These are phyloP conservation scores for Scytalopus superciliaris DNA, from an alignment of 2,113 vertebrate species.

Conservation along the genomic window DNA sequence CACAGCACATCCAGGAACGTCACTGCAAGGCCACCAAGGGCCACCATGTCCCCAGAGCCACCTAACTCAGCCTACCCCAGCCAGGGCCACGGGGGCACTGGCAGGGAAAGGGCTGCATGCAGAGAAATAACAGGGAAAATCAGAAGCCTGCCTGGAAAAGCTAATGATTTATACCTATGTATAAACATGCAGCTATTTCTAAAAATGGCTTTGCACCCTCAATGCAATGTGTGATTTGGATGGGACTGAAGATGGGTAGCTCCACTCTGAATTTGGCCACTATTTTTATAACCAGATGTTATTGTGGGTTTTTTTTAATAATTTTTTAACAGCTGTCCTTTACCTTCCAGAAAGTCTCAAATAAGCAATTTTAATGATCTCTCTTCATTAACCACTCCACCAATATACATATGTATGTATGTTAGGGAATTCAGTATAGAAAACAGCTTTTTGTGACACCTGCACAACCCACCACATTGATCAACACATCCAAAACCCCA, in stretches of 20 bases:
- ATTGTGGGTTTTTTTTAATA: not conserved
- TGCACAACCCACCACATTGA: not conserved
- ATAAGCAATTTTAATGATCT: conserved; percentile 33
- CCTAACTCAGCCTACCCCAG: not conserved
- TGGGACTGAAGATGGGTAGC: not conserved
- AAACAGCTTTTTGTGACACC: not conserved
- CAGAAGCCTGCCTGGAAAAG: not conserved
- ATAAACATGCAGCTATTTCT: not conserved
- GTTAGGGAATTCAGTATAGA: not conserved
- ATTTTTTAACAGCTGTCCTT: not conserved
- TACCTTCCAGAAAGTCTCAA: conserved; percentile 25
- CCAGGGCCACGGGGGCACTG: not conserved
- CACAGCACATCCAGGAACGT: fast-evolving
- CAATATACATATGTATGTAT: not conserved
- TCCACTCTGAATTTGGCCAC: not conserved
- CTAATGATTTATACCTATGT: not conserved
- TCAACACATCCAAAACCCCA: not conserved
- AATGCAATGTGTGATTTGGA: fast-evolving
- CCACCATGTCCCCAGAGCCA: not conserved
- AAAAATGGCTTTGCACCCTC: not conserved
- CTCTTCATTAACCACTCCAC: conserved; percentile 13
- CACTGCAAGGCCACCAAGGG: not conserved
- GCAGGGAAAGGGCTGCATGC: not conserved
- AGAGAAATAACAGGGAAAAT: not conserved
- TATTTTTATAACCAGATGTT: not conserved